A percentile compares a stretch with the other conserved stretches of the same genome.
Conservation (phyloP, 2,888 invertebrate species). For the Heliconius aoede region DNA sequence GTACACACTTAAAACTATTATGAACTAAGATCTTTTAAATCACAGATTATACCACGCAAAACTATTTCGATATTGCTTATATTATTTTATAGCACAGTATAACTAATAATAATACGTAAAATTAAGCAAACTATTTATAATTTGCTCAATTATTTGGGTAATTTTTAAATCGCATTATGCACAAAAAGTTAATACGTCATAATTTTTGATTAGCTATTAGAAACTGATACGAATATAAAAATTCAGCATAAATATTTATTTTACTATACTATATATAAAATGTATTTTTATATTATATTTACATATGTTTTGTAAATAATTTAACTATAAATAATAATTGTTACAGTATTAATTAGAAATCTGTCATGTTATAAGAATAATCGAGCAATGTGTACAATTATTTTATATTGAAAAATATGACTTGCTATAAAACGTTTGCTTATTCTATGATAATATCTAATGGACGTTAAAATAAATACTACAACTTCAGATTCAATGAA, state of each 20-base stretch:
- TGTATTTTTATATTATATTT: neutral
- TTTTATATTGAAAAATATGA: constrained; percentile 8
- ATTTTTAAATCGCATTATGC: neutral
- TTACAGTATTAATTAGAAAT: neutral
- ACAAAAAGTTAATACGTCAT: neutral
- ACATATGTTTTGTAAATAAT: neutral
- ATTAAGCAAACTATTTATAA: neutral
- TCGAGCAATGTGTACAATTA: neutral
- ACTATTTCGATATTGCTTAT: constrained; percentile 27
- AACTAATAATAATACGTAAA: neutral
- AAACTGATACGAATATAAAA: neutral
- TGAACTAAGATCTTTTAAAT: constrained; percentile 35
- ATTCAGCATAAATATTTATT: neutral
- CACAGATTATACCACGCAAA: constrained; percentile 42
- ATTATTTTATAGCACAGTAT: neutral
- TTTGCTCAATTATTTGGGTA: neutral
- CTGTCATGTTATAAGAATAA: neutral
- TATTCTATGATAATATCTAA: constrained; percentile 36
- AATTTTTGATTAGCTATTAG: neutral
- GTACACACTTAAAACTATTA: constrained; percentile 20
- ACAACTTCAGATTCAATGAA: constrained; percentile 24
- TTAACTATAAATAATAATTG: neutral
- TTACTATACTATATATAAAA: neutral
- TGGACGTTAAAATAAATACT: constrained; percentile 47
- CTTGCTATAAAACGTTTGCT: neutral